Evolutionary conservation across 2,888 invertebrate species (phyloP).

Genomic region (Drosophila merina): DNA sequence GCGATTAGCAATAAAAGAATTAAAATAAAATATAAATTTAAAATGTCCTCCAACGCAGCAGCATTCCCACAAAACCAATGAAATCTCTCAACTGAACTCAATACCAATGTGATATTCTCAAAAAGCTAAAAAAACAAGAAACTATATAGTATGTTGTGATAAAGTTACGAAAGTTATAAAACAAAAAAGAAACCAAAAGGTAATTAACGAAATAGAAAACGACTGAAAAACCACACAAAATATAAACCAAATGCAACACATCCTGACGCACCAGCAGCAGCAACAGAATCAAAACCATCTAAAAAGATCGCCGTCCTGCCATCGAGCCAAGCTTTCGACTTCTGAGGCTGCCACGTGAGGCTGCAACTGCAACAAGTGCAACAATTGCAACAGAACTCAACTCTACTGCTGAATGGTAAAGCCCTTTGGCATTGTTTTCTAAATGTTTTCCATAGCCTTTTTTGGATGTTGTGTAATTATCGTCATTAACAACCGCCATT

Average conservation of each 20-base stretch:
- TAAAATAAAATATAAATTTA: conserved; percentile 29
- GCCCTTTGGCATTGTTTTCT: conserved; percentile 58
- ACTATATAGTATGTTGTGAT: conserved; percentile 41
- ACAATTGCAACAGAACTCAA: conserved; percentile 18
- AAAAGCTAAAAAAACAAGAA: conserved; percentile 19
- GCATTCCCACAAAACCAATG: conserved; percentile 74
- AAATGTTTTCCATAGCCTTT: conserved; percentile 53
- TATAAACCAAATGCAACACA: conserved; percentile 12
- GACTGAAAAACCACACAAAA: conserved; percentile 46
- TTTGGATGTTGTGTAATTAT: conserved; percentile 76
- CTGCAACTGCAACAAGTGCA: too few species aligned
- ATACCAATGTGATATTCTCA: conserved; percentile 50
- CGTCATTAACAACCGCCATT: conserved; percentile 66
- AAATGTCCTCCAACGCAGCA: conserved; percentile 57
- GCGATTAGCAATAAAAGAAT: conserved; percentile 41
- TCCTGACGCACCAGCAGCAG: conserved; percentile 21
- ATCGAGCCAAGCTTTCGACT: conserved; percentile 6
- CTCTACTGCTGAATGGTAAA: conserved; percentile 66
- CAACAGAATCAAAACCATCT: conserved; percentile 20
- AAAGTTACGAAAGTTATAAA: conserved; percentile 34
- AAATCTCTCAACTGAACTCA: conserved; percentile 46
- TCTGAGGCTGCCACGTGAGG: background rate
- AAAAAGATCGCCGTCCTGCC: conserved; percentile 19
- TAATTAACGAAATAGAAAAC: conserved; percentile 28
- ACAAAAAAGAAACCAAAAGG: conserved; percentile 20